Conservation (phyloP, 37 sponge, comb jelly and placozoan species). For the Theonella swinhoei region DNA sequence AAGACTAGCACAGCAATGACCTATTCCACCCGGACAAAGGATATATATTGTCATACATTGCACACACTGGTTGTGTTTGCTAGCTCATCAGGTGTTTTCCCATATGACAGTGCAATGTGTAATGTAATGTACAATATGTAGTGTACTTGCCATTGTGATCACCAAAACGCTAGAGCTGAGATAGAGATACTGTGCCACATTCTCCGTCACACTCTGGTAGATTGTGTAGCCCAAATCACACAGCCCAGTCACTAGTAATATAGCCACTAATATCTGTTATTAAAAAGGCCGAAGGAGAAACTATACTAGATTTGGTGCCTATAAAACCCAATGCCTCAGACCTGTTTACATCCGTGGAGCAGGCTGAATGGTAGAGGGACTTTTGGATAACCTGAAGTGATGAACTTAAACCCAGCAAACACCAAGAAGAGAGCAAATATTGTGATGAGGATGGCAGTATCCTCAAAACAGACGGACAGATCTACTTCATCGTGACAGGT, state of each 20-base stretch:
- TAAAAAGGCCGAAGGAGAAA: neutral
- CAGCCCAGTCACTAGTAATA: conserved; percentile 37
- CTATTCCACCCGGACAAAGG: neutral
- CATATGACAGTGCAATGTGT: neutral
- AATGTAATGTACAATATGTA: neutral
- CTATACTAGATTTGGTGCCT: neutral
- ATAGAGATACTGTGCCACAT: conserved; percentile 31
- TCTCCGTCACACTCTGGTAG: neutral
- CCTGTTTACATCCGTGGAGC: neutral
- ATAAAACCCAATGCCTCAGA: neutral
- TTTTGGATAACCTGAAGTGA: neutral
- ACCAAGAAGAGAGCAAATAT: conserved; percentile 63
- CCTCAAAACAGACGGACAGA: conserved; percentile 86
- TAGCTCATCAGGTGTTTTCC: neutral
- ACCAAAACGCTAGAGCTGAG: conserved; percentile 35
- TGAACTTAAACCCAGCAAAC: conserved; percentile 37
- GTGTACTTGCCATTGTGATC: conserved; percentile 35
- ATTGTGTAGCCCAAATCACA: conserved; percentile 47
- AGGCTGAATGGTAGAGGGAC: neutral
- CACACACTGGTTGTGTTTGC: neutral
- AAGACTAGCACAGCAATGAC: conserved; percentile 35
- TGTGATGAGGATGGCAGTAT: conserved; percentile 72
- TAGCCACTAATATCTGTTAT: conserved; percentile 32
- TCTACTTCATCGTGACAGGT: conserved; percentile 73
- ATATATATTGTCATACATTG: neutral